Base-by-base conservation (phyloP, 2,113 vertebrate species). In the Forbesichthys agassizii region DNA sequence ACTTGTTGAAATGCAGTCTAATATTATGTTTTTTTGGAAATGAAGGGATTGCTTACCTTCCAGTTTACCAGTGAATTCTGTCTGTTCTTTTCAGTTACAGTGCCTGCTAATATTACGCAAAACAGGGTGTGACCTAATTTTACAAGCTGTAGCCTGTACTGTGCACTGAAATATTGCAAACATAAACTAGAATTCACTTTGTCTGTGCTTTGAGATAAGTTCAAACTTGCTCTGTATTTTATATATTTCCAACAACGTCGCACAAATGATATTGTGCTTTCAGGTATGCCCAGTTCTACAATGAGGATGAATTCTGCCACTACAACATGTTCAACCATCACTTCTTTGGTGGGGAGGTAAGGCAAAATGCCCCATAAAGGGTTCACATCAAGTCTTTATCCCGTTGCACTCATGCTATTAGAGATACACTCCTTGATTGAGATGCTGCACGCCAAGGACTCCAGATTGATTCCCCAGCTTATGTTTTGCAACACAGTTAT, bases 291-390 rank as follows among this genome's bases (percentile, higher is more conserved):
- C 97, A 98, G 74, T 98, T 99, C 91, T 98, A 96, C 75, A 75
- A 85, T 48, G 91, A 93, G 74, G 91, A 95, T 20, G 96, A 96
- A 53, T 99, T 99, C 87, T 97, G 96, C 79, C 96, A 95, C 82
- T 99, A 99, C 85, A 99, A 99, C 82, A 99, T 99, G 97, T 99
- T 99, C 90, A 99, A 99, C 85, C 94, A 99, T 88, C 90, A 97
- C 90, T 98, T 98, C 88, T 99, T 99, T 89, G 94, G 89, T 0
- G 95, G 93, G 85, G 85, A 96, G 96, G 98, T 99, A 93, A 90
- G 89, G 33, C 5, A 5, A 13, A 6, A 42, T 16, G n/a, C 6
- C 27, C 8, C 16, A 42, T 42, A 42, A 6, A 42, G 36, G 4
- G 9, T 66, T 16, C 49, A 4, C 14, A 9, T 48, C 16, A 9